These are phyloP conservation scores for Elaphurus davidianus DNA, from an alignment of 2,113 vertebrate genomes.

Conservation along the genomic window DNA sequence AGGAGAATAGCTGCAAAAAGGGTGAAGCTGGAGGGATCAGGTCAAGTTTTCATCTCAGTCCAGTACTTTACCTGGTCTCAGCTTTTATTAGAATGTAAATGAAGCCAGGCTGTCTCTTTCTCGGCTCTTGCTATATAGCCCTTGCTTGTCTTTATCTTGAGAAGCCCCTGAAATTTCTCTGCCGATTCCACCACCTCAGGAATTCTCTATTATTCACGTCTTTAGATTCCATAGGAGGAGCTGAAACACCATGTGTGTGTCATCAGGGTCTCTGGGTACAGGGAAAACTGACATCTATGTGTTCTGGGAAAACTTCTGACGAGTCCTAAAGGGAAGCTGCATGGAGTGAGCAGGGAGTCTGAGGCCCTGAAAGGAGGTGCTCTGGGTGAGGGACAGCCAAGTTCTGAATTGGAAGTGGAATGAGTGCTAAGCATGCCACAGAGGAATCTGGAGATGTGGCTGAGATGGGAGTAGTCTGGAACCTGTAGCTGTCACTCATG, in stretches of 20 bases:
- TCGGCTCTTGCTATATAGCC: background rate
- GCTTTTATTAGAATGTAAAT: background rate
- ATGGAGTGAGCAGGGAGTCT: background rate
- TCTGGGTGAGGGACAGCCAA: background rate
- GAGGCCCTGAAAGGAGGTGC: background rate
- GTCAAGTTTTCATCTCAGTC: background rate
- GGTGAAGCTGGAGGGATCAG: too few relatives aligned
- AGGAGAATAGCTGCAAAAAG: background rate
- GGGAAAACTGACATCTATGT: background rate
- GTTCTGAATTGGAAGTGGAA: background rate
- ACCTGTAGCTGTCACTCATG: background rate
- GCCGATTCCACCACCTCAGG: background rate
- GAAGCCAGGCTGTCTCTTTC: background rate
- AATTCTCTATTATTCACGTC: background rate
- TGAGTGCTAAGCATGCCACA: background rate
- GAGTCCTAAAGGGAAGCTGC: background rate
- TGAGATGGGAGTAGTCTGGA: background rate
- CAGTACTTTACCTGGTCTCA: background rate
- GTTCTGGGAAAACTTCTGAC: background rate
- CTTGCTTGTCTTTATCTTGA: background rate
- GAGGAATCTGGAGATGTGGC: background rate
- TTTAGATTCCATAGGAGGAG: background rate
- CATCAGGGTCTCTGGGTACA: background rate
- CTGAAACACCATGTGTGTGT: background rate
- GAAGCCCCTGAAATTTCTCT: background rate